Evolutionary conservation across 2,797 vertebrate species (phyloP).

Genomic region (Sebastes elongatus): DNA sequence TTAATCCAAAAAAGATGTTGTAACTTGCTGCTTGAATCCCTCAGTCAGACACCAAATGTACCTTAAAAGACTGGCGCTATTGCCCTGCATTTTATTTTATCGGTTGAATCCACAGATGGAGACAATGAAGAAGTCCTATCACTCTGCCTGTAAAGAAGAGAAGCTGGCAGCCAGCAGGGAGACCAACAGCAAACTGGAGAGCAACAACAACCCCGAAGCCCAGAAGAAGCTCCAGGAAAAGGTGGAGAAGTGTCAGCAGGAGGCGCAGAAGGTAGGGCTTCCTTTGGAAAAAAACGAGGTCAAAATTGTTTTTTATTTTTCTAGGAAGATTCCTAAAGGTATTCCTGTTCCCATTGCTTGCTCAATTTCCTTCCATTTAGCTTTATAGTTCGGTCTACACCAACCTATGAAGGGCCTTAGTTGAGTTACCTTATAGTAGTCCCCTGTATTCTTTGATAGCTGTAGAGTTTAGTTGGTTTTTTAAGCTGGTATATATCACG

Average conservation of each 20-base stretch:
- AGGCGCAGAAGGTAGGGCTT: constrained; percentile 89
- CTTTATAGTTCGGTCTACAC: not conserved
- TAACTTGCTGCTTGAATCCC: not conserved
- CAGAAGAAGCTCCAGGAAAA: constrained; percentile 98
- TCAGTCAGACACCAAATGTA: not conserved
- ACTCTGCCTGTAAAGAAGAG: constrained; percentile 95
- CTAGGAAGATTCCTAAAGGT: not conserved
- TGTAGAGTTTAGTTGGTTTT: not conserved
- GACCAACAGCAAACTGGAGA: constrained; percentile 92
- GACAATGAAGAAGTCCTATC: constrained; percentile 91
- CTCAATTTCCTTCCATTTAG: not conserved
- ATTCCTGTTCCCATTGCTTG: not conserved
- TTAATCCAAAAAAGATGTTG: not conserved
- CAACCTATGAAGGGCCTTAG: not conserved
- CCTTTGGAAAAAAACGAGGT: not conserved
- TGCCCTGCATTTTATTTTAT: not conserved
- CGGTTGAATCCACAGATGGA: constrained; percentile 79
- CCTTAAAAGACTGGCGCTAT: too few species aligned
- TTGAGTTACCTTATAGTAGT: not conserved
- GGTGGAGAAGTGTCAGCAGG: constrained; percentile 96
- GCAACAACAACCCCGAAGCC: constrained; percentile 91
- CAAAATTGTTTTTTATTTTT: not conserved
- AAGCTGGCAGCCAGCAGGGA: constrained; percentile 93
- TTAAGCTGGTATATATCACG: accelerated
- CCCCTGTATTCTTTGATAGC: not conserved